Evolutionary conservation across 2,888 invertebrate genomes (phyloP), one percentile per base, ranked within the genome.

Genomic region (Oeneis ivallda): DNA sequence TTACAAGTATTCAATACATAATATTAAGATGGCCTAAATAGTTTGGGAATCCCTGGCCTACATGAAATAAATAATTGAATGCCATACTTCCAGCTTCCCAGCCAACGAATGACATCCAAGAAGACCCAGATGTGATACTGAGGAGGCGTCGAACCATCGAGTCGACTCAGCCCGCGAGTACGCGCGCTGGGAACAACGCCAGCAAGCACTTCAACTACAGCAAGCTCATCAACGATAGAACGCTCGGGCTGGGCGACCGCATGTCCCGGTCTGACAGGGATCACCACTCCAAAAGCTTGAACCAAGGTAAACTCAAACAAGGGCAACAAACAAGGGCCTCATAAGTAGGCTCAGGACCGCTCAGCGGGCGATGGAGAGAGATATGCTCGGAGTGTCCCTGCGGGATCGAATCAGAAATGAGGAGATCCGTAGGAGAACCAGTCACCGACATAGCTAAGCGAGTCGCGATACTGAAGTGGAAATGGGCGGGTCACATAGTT

Each of bases 141-240:
- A 84, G 91, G 15, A 88, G 87, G 74, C 86, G 91, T 0, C 86
- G 87, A 19, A 92, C 92, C 0, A 87, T 89, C 37, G 92, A 92
- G 72, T 86, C 92, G 0, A 84, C 85, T 0, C 92, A 92, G 70
- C 82, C 90, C 15, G 71, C 82, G 1, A 80, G 80, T 1, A 86
- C 89, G 0, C 84, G 90, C 58, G 84, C 80, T 0, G 86, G 85
- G 11, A 87, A 86, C 77, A 77, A 81, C 0, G 86, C 86, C 68
- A 90, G 84, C 79, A 95, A 96, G 75, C 96, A 97, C 79, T 97
- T 96, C 79, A 94, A 95, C 77, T 97, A 98, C 79, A 95, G 95
- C 74, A 97, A 97, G 79, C 91, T 98, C 32, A 93, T 94, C 65
- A 97, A 97, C 79, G 97, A 97, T 72, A 80, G 89, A 19, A 74